Conservation (phyloP, 2,888 invertebrate species). For the Colostygia pectinataria region DNA sequence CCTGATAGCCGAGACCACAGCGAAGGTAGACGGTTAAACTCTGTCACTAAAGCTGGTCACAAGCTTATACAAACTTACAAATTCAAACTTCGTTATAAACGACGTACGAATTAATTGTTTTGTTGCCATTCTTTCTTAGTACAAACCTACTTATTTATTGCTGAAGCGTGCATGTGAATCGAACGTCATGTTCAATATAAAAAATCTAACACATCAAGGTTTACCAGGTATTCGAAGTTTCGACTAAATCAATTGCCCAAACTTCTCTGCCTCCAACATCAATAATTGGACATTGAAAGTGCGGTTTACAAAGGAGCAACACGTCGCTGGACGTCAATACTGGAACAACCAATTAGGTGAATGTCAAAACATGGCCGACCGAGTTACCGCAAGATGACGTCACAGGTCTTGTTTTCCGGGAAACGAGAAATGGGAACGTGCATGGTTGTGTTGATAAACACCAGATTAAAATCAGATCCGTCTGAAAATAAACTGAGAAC, state of each 20-base stretch:
- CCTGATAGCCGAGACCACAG: too few relatives aligned
- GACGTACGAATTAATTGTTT: too few relatives aligned
- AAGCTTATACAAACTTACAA: too few relatives aligned
- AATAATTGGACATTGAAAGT: background rate
- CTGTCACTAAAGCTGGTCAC: too few relatives aligned
- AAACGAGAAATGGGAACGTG: conserved; percentile 35
- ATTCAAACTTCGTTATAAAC: too few relatives aligned
- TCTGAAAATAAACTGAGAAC: conserved; percentile 5
- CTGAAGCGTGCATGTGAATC: too few relatives aligned
- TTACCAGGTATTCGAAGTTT: too few relatives aligned
- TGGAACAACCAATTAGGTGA: conserved; percentile 37
- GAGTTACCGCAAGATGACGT: conserved; percentile 39
- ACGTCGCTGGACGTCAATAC: conserved; percentile 13
- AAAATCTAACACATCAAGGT: too few relatives aligned
- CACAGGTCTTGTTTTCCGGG: conserved; percentile 28
- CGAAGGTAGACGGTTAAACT: too few relatives aligned
- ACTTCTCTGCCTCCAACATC: background rate
- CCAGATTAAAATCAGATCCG: conserved; percentile 8
- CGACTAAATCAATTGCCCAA: background rate
- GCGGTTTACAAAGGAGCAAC: conserved; percentile 1
- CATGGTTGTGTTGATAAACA: conserved; percentile 29
- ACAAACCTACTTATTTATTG: too few relatives aligned
- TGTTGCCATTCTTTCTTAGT: too few relatives aligned
- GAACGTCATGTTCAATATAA: too few relatives aligned
- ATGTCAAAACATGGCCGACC: conserved; percentile 38